Evolutionary conservation across 2,113 vertebrate species (phyloP).

Genomic region (Conger conger): DNA sequence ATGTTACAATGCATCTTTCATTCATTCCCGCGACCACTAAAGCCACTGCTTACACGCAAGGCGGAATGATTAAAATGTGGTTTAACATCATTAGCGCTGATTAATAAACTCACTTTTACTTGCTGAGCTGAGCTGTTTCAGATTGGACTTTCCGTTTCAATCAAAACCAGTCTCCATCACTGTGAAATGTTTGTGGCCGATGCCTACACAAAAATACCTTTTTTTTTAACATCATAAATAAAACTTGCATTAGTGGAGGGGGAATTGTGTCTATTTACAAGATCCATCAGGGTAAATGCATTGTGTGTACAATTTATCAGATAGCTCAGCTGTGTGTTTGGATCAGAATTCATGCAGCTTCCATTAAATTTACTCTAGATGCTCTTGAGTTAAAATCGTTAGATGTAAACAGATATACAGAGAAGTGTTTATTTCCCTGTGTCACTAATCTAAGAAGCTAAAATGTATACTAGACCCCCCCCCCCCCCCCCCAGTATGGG

Average conservation of each 20-base stretch:
- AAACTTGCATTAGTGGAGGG: conserved; percentile 28
- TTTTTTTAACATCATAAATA: conserved; percentile 29
- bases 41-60: no score
- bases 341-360: conserved; percentile 22
- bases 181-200: conserved; percentile 4
- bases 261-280: conserved; percentile 41
- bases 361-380: conserved; percentile 28
- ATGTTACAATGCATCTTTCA: background rate
- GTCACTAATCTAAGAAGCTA: background rate
- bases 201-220: conserved; percentile 23
- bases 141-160: conserved; percentile 28
- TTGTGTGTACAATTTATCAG: conserved; percentile 44
- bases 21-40: background rate
- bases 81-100: conserved; percentile 16
- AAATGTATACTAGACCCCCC: background rate
- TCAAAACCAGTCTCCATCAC: background rate
- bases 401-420: conserved; percentile 17
- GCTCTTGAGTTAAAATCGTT: background rate
- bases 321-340: conserved; percentile 39
- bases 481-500: background rate
- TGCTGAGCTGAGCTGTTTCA: conserved; percentile 12
- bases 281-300: conserved; percentile 24
- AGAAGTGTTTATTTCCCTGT: background rate
- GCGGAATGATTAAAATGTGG: conserved; percentile 12
- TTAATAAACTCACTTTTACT: background rate